Conservation (phyloP, 2,113 vertebrate species). For the Mastomys natalensis region DNA sequence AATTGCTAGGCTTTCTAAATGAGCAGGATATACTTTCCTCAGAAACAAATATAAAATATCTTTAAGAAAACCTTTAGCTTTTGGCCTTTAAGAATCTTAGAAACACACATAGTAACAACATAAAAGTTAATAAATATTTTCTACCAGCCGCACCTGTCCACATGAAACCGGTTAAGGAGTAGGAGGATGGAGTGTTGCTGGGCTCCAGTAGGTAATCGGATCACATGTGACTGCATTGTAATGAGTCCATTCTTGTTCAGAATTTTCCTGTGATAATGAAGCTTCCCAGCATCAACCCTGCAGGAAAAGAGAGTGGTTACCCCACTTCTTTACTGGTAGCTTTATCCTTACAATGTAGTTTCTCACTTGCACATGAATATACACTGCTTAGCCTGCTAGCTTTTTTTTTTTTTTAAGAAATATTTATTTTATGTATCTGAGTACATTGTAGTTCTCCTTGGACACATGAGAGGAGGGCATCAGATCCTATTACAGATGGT, state of each 20-base stretch:
- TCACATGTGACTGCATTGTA: conserved; percentile 93
- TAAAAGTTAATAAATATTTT: rapidly evolving
- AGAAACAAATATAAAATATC: background rate
- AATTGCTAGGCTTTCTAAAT: conserved; percentile 28
- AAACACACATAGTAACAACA: background rate
- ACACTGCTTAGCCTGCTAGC: background rate
- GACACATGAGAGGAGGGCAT: no score
- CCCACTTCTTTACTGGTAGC: background rate
- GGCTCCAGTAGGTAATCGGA: conserved; percentile 88
- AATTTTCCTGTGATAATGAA: conserved; percentile 95
- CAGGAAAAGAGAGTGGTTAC: background rate
- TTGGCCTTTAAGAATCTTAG: background rate
- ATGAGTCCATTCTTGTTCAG: conserved; percentile 93
- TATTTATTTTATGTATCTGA: no score
- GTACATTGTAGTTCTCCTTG: no score
- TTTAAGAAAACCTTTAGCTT: background rate
- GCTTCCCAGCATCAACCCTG: conserved; percentile 95
- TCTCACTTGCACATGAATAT: background rate
- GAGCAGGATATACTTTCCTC: background rate
- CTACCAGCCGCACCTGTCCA: conserved; percentile 90
- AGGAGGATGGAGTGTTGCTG: conserved; percentile 96
- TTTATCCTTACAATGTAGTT: background rate
- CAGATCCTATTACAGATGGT: no score
- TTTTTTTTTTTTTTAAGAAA: background rate
- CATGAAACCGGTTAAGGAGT: conserved; percentile 94